A percentile compares a stretch with the other conserved stretches of the same genome.
Evolutionary conservation across 2,113 vertebrate genomes (phyloP).

Genomic region (Callaeas wilsoni): DNA sequence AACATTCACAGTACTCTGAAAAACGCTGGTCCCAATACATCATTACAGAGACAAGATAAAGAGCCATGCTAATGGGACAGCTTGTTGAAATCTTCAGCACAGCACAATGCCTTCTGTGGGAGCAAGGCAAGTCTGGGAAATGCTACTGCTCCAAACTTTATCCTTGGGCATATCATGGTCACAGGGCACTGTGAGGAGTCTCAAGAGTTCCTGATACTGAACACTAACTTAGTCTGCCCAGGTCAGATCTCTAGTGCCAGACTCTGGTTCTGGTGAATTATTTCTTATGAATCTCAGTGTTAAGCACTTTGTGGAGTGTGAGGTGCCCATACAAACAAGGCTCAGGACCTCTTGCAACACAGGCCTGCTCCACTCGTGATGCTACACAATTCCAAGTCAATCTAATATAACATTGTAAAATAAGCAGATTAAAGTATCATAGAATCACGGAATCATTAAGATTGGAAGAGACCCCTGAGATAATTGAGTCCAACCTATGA

Average conservation of each 20-base stretch:
- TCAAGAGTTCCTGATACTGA: neutral
- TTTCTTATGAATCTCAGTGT: neutral
- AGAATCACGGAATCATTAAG: neutral
- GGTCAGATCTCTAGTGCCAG: neutral
- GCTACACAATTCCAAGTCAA: neutral
- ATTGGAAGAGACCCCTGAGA: neutral
- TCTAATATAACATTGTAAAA: neutral
- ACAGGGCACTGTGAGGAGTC: neutral
- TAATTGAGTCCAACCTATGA: neutral
- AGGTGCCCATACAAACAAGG: accelerated
- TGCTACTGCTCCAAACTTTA: neutral
- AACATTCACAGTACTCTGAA: neutral
- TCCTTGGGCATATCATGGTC: neutral
- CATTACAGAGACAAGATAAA: neutral
- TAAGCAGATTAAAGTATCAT: neutral
- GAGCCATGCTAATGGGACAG: neutral
- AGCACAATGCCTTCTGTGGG: neutral
- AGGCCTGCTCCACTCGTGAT: neutral
- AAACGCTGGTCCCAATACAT: accelerated
- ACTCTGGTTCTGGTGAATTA: neutral
- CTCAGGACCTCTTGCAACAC: neutral
- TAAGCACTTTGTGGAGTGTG: neutral
- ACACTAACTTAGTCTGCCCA: neutral
- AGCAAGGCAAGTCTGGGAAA: neutral
- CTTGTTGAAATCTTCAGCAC: neutral